Conservation (phyloP, 2,888 invertebrate genomes). For the Mycogona germanica region DNA sequence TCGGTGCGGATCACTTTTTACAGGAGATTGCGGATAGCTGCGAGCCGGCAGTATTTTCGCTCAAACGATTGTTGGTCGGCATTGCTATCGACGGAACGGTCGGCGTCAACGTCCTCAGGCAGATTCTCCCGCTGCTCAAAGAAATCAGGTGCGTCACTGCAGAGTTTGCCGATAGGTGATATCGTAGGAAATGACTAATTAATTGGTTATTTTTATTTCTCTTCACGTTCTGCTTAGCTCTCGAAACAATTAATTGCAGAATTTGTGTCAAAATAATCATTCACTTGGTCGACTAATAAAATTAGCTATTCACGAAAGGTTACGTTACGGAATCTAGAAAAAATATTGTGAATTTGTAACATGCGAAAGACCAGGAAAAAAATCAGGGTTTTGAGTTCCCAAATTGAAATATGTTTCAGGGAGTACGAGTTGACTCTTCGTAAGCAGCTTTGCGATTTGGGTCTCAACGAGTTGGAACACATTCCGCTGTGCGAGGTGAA, state of each 20-base stretch:
- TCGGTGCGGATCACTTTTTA: constrained; percentile 14
- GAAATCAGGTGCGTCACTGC: constrained; percentile 40
- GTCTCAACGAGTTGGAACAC: constrained; percentile 50
- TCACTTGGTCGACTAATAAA: no score
- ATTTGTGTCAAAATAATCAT: no score
- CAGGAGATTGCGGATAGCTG: constrained; percentile 68
- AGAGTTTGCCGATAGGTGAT: no score
- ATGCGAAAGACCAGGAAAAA: no score
- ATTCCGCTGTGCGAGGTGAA: constrained; percentile 45
- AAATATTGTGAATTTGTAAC: no score
- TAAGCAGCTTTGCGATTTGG: constrained; percentile 45
- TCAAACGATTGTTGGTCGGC: constrained; percentile 65
- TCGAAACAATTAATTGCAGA: no score
- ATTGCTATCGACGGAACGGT: constrained; percentile 55
- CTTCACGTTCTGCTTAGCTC: no score
- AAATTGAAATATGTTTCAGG: not conserved
- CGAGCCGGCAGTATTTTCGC: constrained; percentile 81
- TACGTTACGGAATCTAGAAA: no score
- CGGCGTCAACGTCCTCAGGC: constrained; percentile 48
- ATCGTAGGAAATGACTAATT: no score
- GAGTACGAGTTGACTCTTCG: constrained; percentile 52
- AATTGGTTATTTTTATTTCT: not conserved
- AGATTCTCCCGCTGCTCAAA: constrained; percentile 48
- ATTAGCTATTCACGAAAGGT: no score
- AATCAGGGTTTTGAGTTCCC: not conserved